Evolutionary conservation across 2,888 invertebrate genomes (phyloP), one percentile per base, ranked within the genome.

Genomic region (Cyclophora punctaria): DNA sequence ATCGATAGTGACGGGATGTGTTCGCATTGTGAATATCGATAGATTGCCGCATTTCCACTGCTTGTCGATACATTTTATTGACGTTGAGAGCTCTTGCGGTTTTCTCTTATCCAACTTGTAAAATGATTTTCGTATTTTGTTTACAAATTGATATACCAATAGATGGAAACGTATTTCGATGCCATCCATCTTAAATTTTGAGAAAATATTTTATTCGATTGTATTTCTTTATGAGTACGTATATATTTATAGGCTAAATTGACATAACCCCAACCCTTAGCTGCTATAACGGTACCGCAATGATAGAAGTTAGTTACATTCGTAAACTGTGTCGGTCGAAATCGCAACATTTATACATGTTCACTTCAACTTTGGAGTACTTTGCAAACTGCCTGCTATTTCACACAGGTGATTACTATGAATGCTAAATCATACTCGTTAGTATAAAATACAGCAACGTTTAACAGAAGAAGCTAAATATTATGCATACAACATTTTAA

Each of bases 1-100:
- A 64, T 62, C 59, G 53, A 56, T 72, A 70, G 65, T 68, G 66
- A 64, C 57, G 64, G 47, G 57, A 64, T 58, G 64, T 46, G 57
- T 54, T 51, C 53, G 52, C 59, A 51, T 54, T 59, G 51, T 57
- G 55, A 56, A 59, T 55, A 65, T 70, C 67, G 66, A 71, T 66
- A 62, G 50, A 59, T 59, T 63, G 55, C 55, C 53, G 48, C 53
- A 50, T 51, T 58, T 55, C 57, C 50, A 59, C 55, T 55, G 62
- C 64, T 20, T 58, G 56, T 54, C 58, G 49, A 51, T 56, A 50
- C 50, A 46, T 50, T 55, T 48, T 55, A 67, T 66, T 59, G 58
- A 53, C 53, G 50, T 46, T 64, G 68, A 69, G 67, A 58, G 52
- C 47, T 48, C 52, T 55, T 55, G 55, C 51, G 53, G 47, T 37